Evolutionary conservation across 2,888 invertebrate species (phyloP).

Genomic region (Ommatoiulus sabulosus): DNA sequence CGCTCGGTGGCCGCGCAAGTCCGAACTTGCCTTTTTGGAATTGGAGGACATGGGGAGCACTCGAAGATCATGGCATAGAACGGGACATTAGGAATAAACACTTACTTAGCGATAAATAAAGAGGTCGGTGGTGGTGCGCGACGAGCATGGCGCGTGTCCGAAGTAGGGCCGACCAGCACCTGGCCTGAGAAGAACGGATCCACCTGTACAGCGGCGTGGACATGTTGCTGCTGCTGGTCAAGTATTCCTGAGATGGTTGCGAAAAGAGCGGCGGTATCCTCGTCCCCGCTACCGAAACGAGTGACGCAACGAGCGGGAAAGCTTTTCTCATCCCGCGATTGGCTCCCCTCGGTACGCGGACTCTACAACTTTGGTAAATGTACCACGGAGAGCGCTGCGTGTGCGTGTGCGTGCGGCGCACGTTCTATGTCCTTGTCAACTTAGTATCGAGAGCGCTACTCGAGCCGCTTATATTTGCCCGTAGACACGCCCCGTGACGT

Average conservation of each 20-base stretch:
- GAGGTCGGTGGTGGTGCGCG: not conserved
- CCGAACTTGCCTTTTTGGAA: no score
- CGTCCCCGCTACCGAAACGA: not conserved
- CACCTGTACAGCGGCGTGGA: conserved; percentile 14
- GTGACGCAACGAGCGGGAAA: not conserved
- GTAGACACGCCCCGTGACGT: not conserved
- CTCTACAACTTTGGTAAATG: not conserved
- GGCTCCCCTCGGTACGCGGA: not conserved
- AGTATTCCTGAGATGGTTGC: not conserved
- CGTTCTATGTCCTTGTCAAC: not conserved
- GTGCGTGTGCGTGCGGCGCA: not conserved
- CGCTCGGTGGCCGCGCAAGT: no score
- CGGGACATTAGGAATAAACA: not conserved
- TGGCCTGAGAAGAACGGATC: not conserved
- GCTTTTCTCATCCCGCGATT: not conserved
- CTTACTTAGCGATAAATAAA: conserved; percentile 12
- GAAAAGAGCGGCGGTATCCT: not conserved
- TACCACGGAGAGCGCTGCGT: no score
- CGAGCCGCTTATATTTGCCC: not conserved
- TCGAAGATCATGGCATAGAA: no score
- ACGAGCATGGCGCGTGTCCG: not conserved
- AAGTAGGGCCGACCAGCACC: not conserved
- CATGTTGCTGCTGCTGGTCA: not conserved
- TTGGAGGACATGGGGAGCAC: no score
- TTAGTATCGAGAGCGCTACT: not conserved